Evolutionary conservation across 2,888 invertebrate species (phyloP).

Genomic region (Dasypogon diadema): DNA sequence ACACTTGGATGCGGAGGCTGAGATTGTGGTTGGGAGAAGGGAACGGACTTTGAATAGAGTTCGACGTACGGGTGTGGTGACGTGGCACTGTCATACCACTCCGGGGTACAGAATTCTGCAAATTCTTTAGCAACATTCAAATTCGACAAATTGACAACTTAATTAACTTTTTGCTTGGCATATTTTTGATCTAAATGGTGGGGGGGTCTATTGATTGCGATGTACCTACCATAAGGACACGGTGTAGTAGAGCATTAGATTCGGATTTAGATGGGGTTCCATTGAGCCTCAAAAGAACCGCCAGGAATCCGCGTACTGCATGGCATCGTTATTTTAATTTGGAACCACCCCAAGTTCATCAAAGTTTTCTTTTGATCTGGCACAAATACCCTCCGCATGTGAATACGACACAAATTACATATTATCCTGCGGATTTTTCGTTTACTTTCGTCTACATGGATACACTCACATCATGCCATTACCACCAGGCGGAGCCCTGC

Average conservation of each 20-base stretch:
- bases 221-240: constrained; percentile 5
- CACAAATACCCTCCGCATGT: background rate
- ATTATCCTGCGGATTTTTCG: constrained; percentile 21
- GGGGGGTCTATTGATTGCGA: constrained; percentile 8
- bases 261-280: constrained; percentile 11
- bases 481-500: too few species aligned
- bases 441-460: constrained; percentile 8
- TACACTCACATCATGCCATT: background rate
- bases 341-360: constrained; percentile 45
- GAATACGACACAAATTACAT: constrained; percentile 35
- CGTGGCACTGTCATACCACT: background rate
- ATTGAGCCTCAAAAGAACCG: constrained; percentile 27
- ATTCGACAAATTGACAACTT: constrained; percentile 41
- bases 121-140: constrained; percentile 34
- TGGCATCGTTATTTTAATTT: constrained; percentile 44
- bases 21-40: background rate
- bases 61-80: background rate
- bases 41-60: background rate
- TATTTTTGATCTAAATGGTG: constrained; percentile 31
- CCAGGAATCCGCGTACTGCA: constrained; percentile 23
- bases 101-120: background rate
- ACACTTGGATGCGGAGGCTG: background rate
- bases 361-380: constrained; percentile 44
- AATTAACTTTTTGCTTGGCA: constrained; percentile 48
- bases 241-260: background rate